Base-by-base conservation (phyloP, 1,140 invertebrate genomes). In the Lysiphlebus fabarum region DNA sequence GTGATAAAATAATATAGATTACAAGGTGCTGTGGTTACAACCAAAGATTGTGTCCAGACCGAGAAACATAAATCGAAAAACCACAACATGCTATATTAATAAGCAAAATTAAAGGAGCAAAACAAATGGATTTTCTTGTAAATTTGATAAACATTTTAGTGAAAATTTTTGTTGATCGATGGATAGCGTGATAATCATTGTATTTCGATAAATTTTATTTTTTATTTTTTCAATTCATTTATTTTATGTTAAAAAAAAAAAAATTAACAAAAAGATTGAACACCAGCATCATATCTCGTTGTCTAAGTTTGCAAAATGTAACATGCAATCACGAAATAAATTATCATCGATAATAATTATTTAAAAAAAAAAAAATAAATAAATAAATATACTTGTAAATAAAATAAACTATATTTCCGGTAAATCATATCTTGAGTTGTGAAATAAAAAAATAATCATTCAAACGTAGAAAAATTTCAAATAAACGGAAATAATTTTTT, bases 51-150 rank as follows among this genome's bases (percentile, higher is more conserved):
- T 51, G 7, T 36, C 9, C 14, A 38, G 14, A 38, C 34, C 49
- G n/a, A 11, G 49, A 37, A 67, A 65, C 62, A 64, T 70, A 72
- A 63, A 66, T 65, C 62, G 62, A 66, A 67, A 71, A 72, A 72
- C 72, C 70, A 66, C 67, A 62, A 64, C 53, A 73, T 74, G 62
- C 65, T 61, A 62, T 64, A 74, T 73, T 74, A 70, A 74, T 74
- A 66, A 72, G 67, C 63, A 8, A 37, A 38, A 4, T 26, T 1
- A 26, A 26, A 26, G 17, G 17, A 26, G 17, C n/a, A n/a, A 26
- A 26, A 26, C 17, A 26, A 26, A 26, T 26, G 17, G 17, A 1
- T n/a, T 26, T 4, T 26, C 17, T 26, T 26, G 17, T 26, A 26
- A 26, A 26, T 26, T 26, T 26, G 17, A 26, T 26, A 26, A 1